These are phyloP conservation scores for Ostrea denselamellosa DNA, from an alignment of 1,140 invertebrate genomes.

Conservation along the genomic window DNA sequence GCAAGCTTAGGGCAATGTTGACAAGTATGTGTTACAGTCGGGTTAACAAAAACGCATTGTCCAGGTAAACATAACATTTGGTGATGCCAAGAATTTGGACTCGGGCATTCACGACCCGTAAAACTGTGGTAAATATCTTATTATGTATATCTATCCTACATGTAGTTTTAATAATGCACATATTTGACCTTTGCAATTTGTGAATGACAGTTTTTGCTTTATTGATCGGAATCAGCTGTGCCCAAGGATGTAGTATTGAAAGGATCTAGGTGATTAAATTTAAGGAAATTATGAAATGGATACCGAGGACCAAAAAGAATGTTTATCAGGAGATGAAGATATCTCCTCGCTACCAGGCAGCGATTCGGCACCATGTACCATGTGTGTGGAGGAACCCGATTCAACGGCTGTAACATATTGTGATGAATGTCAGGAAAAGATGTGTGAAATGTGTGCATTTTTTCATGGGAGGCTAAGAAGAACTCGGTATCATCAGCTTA, in stretches of 20 bases:
- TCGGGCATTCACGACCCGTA: background rate
- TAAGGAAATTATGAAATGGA: background rate
- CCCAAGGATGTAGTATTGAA: background rate
- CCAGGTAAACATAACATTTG: background rate
- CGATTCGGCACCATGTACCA: background rate
- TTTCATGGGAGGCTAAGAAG: background rate
- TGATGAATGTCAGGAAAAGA: conserved; percentile 14
- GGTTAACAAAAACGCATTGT: background rate
- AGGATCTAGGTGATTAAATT: background rate
- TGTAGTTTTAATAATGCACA: no score
- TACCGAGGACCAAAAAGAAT: background rate
- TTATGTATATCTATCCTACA: no score
- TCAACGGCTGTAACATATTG: conserved; percentile 20
- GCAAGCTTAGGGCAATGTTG: background rate
- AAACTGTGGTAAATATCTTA: no score
- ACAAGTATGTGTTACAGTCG: background rate
- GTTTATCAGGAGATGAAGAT: background rate
- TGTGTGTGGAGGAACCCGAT: conserved; percentile 12
- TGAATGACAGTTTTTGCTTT: background rate
- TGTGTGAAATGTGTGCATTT: conserved; percentile 6
- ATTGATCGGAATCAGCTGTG: background rate
- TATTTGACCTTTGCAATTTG: background rate
- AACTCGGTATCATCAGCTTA: background rate
- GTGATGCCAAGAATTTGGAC: background rate
- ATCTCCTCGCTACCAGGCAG: background rate